Evolutionary conservation across 1,140 invertebrate species (phyloP).

Genomic region (Heterodera schachtii): DNA sequence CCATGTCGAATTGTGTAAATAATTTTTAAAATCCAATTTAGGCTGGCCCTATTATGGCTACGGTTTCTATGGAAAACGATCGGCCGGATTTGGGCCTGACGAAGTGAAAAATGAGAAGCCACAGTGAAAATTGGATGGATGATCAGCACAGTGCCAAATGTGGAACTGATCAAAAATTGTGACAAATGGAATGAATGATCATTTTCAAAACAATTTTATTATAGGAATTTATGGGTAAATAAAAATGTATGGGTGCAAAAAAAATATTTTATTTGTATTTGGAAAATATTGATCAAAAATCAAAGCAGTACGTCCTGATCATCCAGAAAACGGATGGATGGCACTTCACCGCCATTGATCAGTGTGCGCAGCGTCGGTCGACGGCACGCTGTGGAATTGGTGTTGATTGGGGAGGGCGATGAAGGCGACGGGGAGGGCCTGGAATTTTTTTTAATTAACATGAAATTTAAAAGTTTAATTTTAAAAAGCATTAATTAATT

Average conservation of each 20-base stretch:
- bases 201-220: neutral
- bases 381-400: neutral
- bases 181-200: neutral
- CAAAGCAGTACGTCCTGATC: constrained; percentile 47
- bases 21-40: neutral
- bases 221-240: too few species aligned
- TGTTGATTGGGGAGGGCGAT: constrained; percentile 25
- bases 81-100: constrained; percentile 16
- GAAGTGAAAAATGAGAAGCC: neutral
- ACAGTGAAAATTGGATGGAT: too few species aligned
- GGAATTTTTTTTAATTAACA: too few species aligned
- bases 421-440: constrained; percentile 1
- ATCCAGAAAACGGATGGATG: constrained; percentile 34
- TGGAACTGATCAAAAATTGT: constrained; percentile 8
- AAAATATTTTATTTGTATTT: neutral
- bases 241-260: neutral
- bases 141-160: neutral
- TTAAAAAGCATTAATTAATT: too few species aligned
- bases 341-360: constrained; percentile 15
- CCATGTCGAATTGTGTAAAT: too few species aligned
- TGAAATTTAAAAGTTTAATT: too few species aligned
- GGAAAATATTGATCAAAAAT: neutral
- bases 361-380: constrained; percentile 21
- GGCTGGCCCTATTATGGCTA: constrained; percentile 29
- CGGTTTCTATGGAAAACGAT: constrained; percentile 19